Evolutionary conservation across 2,888 invertebrate genomes (phyloP).

Genomic region (Leptopilina syphax): DNA sequence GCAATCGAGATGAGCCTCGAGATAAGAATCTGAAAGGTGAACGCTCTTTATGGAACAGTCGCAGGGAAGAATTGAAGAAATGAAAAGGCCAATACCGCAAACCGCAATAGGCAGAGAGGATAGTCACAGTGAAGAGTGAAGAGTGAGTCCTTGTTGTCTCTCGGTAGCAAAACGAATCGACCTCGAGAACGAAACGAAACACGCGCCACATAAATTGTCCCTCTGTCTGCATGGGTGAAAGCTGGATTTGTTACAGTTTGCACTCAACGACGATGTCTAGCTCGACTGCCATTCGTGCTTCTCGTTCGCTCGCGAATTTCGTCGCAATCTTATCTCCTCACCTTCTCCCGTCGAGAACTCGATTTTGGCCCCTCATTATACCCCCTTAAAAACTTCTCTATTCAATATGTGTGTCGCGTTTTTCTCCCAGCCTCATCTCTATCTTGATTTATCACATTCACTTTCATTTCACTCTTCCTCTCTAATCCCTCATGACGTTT

Average conservation of each 20-base stretch:
- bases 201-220: slow-evolving; percentile 76
- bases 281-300: slow-evolving; percentile 51
- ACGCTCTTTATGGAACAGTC: too few species aligned
- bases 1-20: too few species aligned
- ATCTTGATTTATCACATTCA: slow-evolving; percentile 34
- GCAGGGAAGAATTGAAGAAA: neutral
- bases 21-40: too few species aligned
- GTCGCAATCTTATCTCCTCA: slow-evolving; percentile 50
- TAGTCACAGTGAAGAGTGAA: slow-evolving; percentile 52
- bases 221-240: slow-evolving; percentile 75
- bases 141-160: slow-evolving; percentile 67
- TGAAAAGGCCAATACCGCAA: slow-evolving; percentile 49
- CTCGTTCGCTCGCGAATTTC: slow-evolving; percentile 46
- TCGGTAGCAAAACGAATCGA: slow-evolving; percentile 59
- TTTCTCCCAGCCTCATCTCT: neutral
- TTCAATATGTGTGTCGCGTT: slow-evolving; percentile 21
- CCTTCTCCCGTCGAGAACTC: neutral
- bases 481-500: slow-evolving; percentile 46
- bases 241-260: slow-evolving; percentile 77
- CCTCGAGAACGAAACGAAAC: slow-evolving; percentile 70
- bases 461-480: slow-evolving; percentile 45
- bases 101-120: slow-evolving; percentile 54
- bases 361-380: slow-evolving; percentile 46
- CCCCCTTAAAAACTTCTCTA: slow-evolving; percentile 22
- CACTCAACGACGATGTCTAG: slow-evolving; percentile 73